Percentiles rank a stretch among this genome's conserved stretches.
Evolutionary conservation across 1,140 invertebrate species (phyloP).

Genomic region (Holotrichia oblita): DNA sequence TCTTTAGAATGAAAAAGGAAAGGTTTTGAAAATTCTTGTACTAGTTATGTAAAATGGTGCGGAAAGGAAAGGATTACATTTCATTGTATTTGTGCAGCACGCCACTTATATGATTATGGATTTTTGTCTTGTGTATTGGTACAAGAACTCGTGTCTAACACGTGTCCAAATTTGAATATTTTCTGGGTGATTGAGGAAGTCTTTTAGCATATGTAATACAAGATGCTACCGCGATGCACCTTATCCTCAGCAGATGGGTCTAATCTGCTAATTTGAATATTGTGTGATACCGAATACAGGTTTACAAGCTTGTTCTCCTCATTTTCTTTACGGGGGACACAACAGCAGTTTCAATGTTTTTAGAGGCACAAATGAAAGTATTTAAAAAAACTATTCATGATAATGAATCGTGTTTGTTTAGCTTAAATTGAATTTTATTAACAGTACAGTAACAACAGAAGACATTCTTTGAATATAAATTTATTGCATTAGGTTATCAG

Average conservation of each 20-base stretch:
- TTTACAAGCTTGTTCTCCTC: no score
- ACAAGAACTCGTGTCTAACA: constrained; percentile 22
- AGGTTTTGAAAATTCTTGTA: constrained; percentile 25
- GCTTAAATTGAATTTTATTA: no score
- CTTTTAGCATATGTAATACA: not conserved
- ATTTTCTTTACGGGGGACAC: no score
- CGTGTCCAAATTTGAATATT: constrained; percentile 33
- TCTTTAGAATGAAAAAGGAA: not conserved
- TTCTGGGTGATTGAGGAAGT: constrained; percentile 1
- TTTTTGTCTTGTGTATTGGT: not conserved
- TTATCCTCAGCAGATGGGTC: not conserved
- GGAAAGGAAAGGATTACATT: constrained; percentile 27
- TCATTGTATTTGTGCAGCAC: not conserved
- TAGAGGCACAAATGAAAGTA: no score
- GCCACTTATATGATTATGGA: constrained; percentile 17
- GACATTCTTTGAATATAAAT: no score
- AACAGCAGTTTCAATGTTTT: no score
- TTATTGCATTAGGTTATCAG: no score
- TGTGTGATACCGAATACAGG: no score
- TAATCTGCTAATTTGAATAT: not conserved
- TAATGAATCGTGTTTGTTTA: no score
- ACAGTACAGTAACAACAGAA: no score
- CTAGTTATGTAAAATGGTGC: constrained; percentile 29
- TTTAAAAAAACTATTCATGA: no score
- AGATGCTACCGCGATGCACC: not conserved